Evolutionary conservation across 2,888 invertebrate species (phyloP).

Genomic region (Clanis bilineata): DNA sequence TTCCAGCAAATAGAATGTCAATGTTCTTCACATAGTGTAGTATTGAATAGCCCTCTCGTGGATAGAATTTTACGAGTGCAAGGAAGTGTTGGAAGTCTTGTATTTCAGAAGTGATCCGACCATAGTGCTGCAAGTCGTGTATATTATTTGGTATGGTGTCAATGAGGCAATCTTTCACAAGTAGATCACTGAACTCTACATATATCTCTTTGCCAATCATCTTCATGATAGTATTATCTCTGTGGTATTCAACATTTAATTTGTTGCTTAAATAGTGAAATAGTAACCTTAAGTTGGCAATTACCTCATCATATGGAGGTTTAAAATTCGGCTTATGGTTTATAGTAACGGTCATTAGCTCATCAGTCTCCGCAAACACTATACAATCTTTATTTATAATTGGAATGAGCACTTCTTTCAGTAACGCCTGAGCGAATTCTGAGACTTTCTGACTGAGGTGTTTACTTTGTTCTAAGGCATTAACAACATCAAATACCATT

Average conservation of each 20-base stretch:
- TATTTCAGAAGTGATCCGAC: constrained; percentile 84
- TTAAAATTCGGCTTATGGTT: constrained; percentile 62
- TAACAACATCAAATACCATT: constrained; percentile 54
- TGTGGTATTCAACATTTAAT: constrained; percentile 73
- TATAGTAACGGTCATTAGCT: constrained; percentile 57
- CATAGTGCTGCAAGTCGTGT: constrained; percentile 86
- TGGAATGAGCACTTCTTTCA: constrained; percentile 81
- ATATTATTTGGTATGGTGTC: constrained; percentile 89
- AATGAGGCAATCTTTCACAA: constrained; percentile 88
- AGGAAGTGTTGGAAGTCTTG: constrained; percentile 85
- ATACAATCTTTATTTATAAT: constrained; percentile 76
- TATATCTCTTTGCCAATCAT: constrained; percentile 81
- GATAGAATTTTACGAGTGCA: constrained; percentile 82
- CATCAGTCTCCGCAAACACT: constrained; percentile 66
- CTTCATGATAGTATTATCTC: constrained; percentile 72
- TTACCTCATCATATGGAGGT: constrained; percentile 78
- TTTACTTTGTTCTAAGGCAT: constrained; percentile 63
- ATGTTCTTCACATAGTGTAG: constrained; percentile 87
- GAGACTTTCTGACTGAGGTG: constrained; percentile 74
- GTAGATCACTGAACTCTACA: constrained; percentile 82
- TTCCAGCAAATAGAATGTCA: constrained; percentile 88
- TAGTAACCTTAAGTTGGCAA: constrained; percentile 79
- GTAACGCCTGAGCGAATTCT: constrained; percentile 81
- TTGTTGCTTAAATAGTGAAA: constrained; percentile 82
- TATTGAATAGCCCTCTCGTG: constrained; percentile 78